Evolutionary conservation across 2,113 vertebrate species (phyloP).

Genomic region (Dasyprocta punctata): DNA sequence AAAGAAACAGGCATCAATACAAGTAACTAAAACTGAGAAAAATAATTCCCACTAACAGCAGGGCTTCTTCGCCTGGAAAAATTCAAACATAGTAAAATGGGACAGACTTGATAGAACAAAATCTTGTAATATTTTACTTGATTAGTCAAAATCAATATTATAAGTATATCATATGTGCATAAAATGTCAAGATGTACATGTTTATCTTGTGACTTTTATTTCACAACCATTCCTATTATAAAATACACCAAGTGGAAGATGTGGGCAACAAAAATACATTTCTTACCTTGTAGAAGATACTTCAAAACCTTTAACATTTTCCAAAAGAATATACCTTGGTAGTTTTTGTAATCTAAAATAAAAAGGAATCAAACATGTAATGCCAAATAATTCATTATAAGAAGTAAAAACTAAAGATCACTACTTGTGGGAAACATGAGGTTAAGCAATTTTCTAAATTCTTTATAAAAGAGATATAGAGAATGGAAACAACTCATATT

Average conservation of each 20-base stretch:
- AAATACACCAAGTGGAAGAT: slow-evolving; percentile 33
- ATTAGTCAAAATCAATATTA: not conserved
- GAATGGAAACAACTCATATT: slow-evolving; percentile 21
- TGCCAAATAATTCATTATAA: slow-evolving; percentile 35
- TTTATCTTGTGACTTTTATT: slow-evolving; percentile 40
- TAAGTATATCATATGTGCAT: not conserved
- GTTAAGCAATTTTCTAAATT: not conserved
- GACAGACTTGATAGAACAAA: not conserved
- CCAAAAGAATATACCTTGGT: slow-evolving; percentile 94
- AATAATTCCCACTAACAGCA: not conserved
- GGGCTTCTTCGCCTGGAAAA: too few species aligned
- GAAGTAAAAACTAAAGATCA: slow-evolving; percentile 37
- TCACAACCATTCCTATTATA: not conserved
- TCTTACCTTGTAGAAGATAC: slow-evolving; percentile 93
- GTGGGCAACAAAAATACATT: slow-evolving; percentile 24
- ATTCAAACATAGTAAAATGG: not conserved
- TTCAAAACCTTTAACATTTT: slow-evolving; percentile 99
- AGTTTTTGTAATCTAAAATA: slow-evolving; percentile 89
- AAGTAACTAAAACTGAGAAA: slow-evolving; percentile 46
- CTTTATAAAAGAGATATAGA: slow-evolving; percentile 30
- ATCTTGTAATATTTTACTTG: not conserved
- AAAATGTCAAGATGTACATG: not conserved
- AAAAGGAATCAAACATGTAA: slow-evolving; percentile 19
- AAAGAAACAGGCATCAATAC: not conserved
- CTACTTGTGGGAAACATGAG: not conserved